A percentile compares a stretch with the other conserved stretches of the same genome.
Evolutionary conservation across 1,140 invertebrate genomes (phyloP).

Genomic region (Drosophila sp.): DNA sequence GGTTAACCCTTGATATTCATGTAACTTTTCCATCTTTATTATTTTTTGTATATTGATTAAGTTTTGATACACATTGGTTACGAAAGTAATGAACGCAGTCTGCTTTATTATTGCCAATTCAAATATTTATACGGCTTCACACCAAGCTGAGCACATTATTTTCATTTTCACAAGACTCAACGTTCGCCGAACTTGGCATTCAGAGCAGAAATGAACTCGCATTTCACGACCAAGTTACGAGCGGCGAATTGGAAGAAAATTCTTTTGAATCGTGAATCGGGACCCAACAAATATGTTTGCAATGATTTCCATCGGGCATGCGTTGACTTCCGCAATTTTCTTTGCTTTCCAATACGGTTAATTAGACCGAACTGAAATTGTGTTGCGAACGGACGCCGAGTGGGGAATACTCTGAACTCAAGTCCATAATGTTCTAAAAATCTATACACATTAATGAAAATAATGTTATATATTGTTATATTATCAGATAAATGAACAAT

Average conservation of each 20-base stretch:
- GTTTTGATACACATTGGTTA: not conserved
- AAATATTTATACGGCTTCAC: constrained; percentile 47
- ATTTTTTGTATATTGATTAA: constrained; percentile 8
- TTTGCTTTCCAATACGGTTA: constrained; percentile 17
- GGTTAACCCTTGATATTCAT: constrained; percentile 90
- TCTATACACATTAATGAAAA: not conserved
- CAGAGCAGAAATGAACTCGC: constrained; percentile 32
- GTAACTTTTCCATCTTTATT: constrained; percentile 88
- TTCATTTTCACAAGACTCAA: constrained; percentile 20
- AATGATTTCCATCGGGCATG: constrained; percentile 57
- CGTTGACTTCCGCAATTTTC: constrained; percentile 32
- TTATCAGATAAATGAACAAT: not conserved
- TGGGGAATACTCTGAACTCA: not conserved
- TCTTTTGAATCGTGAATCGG: constrained; percentile 27
- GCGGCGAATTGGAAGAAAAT: constrained; percentile 17
- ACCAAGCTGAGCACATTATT: constrained; percentile 18
- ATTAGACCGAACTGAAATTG: not conserved
- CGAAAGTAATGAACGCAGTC: constrained; percentile 1
- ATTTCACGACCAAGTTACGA: constrained; percentile 16
- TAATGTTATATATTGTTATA: not conserved
- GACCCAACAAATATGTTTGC: constrained; percentile 24
- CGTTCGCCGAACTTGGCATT: constrained; percentile 38
- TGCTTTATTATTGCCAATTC: constrained; percentile 8
- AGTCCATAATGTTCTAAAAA: not conserved
- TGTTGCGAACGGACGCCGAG: not conserved